These are phyloP conservation scores for Pollimyrus isidori DNA, from an alignment of 2,113 vertebrate genomes.

Conservation along the genomic window DNA sequence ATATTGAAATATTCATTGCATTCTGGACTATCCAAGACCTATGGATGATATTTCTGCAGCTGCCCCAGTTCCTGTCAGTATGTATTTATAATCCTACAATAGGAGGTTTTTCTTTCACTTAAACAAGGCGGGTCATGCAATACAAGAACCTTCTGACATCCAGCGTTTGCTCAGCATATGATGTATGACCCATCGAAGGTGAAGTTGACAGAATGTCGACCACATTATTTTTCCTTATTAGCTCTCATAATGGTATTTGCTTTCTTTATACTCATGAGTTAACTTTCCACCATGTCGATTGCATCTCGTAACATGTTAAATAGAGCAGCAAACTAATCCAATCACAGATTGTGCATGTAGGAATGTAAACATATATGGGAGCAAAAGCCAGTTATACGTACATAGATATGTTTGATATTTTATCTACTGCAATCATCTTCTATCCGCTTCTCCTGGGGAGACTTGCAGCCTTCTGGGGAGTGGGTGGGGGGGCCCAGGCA, in stretches of 20 bases:
- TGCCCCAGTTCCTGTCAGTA: background rate
- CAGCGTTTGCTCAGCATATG: background rate
- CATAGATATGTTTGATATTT: background rate
- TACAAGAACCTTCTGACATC: background rate
- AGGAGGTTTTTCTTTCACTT: background rate
- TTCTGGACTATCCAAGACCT: background rate
- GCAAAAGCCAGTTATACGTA: background rate
- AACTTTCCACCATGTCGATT: background rate
- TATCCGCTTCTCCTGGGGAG: background rate
- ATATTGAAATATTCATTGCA: background rate
- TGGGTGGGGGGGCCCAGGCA: background rate
- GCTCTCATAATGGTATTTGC: background rate
- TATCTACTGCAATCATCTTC: background rate
- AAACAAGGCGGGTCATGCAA: background rate
- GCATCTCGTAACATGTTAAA: background rate
- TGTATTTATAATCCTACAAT: background rate
- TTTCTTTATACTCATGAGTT: background rate
- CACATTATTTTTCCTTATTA: background rate
- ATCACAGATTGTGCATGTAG: background rate
- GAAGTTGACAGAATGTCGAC: background rate
- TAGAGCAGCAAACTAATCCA: background rate
- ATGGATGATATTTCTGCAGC: background rate
- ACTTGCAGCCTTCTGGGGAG: background rate
- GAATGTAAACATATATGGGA: background rate
- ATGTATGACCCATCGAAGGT: background rate